phyloP scores from a whole-genome alignment of 2,113 vertebrate species.

The Condylura cristata region DNA sequence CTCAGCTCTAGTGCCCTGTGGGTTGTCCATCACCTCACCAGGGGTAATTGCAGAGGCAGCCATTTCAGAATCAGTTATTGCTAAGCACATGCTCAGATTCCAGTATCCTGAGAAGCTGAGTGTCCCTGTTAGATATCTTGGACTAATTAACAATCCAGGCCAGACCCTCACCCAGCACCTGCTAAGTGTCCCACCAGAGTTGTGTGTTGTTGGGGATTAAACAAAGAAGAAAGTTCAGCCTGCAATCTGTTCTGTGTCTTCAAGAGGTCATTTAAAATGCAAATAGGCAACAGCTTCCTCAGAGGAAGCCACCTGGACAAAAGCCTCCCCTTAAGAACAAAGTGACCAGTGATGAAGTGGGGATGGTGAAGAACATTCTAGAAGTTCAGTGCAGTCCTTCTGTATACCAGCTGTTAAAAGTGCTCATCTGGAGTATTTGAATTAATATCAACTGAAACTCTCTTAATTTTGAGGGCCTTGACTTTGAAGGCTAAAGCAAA shows the following conservation, averaged over 20 bases:
- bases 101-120: background rate
- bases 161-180: background rate
- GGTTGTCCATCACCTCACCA: background rate
- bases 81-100: background rate
- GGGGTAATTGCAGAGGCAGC: background rate
- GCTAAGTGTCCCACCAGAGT: background rate
- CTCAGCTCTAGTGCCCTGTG: rapidly evolving
- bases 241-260: background rate
- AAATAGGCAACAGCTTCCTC: background rate
- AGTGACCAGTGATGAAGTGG: background rate
- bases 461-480: background rate
- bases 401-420: background rate
- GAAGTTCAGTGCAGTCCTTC: background rate
- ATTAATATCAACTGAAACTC: slow-evolving; percentile 20
- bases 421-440: slow-evolving; percentile 60
- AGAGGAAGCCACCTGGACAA: slow-evolving; percentile 5
- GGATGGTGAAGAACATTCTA: slow-evolving; percentile 38
- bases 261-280: background rate
- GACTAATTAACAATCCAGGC: background rate
- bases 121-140: no score
- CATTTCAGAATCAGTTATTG: background rate
- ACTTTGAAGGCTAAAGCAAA: background rate
- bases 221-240: background rate
- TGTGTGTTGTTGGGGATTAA: background rate
- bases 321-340: slow-evolving; percentile 25